Evolutionary conservation across 2,113 vertebrate genomes (phyloP).

Genomic region (Hymenochirus boettgeri): DNA sequence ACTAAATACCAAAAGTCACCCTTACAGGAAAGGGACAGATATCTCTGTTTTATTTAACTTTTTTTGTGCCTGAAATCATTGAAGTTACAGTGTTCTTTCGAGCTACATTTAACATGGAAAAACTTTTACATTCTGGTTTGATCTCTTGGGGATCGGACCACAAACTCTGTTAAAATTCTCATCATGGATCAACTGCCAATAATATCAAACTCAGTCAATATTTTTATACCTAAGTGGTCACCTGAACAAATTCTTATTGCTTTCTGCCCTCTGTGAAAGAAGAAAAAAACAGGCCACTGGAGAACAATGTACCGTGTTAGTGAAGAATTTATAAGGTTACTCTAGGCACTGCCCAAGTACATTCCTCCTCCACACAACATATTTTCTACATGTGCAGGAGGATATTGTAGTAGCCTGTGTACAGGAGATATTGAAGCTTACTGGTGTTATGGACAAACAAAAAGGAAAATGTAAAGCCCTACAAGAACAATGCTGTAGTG

Average conservation of each 20-base stretch:
- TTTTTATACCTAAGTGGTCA: slow-evolving; percentile 27
- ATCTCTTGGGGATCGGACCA: slow-evolving; percentile 15
- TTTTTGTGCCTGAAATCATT: background rate
- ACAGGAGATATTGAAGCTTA: no score
- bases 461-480: no score
- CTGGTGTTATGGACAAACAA: no score
- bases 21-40: slow-evolving; percentile 13
- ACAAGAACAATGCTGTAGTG: no score
- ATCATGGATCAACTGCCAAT: slow-evolving; percentile 27
- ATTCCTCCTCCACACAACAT: background rate
- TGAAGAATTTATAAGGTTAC: background rate
- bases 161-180: slow-evolving; percentile 11
- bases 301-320: background rate
- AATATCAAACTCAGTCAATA: slow-evolving; percentile 23
- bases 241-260: slow-evolving; percentile 20
- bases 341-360: background rate
- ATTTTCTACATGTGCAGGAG: slow-evolving; percentile 8
- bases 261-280: background rate
- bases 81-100: background rate
- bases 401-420: slow-evolving; percentile 6
- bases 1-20: background rate
- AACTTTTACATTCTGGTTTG: slow-evolving; percentile 9
- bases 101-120: slow-evolving; percentile 5
- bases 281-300: background rate
- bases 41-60: background rate